phyloP scores from a whole-genome alignment of 2,797 vertebrate species.

The Mastacembelus armatus region DNA sequence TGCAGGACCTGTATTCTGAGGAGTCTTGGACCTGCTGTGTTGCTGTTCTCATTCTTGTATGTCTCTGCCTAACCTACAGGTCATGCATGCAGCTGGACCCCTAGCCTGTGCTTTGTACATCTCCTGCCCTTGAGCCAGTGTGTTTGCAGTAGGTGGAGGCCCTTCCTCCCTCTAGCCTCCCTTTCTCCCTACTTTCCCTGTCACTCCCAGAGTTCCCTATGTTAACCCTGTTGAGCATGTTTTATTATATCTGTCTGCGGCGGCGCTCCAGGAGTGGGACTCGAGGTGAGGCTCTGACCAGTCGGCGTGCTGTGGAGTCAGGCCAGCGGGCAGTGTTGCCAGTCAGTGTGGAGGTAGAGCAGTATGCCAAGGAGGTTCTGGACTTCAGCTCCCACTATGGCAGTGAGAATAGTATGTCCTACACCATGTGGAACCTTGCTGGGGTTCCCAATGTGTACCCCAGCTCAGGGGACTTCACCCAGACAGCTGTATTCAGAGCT shows the following conservation, averaged over 20 bases:
- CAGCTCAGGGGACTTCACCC: conserved; percentile 97
- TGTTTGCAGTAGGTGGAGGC: conserved; percentile 69
- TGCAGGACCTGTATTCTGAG: conserved; percentile 10
- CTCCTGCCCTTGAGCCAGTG: conserved; percentile 56
- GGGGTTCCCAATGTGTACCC: conserved; percentile 96
- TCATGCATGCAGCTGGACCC: conserved; percentile 82
- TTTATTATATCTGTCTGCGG: conserved; percentile 99
- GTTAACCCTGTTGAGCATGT: conserved; percentile 99
- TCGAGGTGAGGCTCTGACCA: conserved; percentile 92
- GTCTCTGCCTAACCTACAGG: conserved; percentile 83
- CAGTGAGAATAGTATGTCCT: conserved; percentile 98
- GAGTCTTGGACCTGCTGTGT: conserved; percentile 20
- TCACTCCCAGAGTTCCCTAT: conserved; percentile 91
- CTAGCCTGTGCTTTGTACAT: conserved; percentile 69
- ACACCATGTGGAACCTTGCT: conserved; percentile 99
- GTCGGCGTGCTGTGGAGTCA: conserved; percentile 91
- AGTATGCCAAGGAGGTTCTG: conserved; percentile 96
- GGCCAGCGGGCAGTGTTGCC: conserved; percentile 90
- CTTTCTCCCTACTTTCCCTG: conserved; percentile 62
- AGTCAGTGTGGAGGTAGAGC: conserved; percentile 91
- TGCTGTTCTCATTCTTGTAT: conserved; percentile 64
- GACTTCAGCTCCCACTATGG: conserved; percentile 99
- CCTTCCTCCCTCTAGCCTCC: conserved; percentile 60
- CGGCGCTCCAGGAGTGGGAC: conserved; percentile 96
- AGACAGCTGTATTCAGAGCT: conserved; percentile 96